Percentiles rank a stretch among this genome's conserved stretches.
Conservation (phyloP, 2,113 vertebrate genomes). For the Beaufortia kweichowensis region DNA sequence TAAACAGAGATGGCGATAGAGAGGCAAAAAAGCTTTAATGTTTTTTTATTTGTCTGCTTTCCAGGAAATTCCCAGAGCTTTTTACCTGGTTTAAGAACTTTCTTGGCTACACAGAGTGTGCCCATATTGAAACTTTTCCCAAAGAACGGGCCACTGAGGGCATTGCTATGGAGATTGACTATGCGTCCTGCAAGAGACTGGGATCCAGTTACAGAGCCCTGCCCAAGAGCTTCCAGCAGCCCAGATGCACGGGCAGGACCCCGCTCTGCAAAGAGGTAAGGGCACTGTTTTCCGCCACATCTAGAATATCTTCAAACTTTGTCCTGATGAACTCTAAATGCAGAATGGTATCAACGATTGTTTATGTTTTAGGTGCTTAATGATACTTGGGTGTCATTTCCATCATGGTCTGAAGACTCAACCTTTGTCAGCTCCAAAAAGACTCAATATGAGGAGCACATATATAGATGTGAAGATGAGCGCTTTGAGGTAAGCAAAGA, state of each 20-base stretch:
- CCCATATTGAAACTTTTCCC: constrained; percentile 90
- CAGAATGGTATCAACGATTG: neutral
- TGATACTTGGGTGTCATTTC: constrained; percentile 98
- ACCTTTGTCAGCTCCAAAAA: constrained; percentile 99
- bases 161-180: constrained; percentile 99
- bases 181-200: constrained; percentile 96
- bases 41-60: neutral
- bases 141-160: constrained; percentile 95
- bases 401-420: constrained; percentile 98
- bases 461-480: constrained; percentile 97
- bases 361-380: constrained; percentile 84
- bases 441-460: constrained; percentile 98
- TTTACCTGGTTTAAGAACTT: constrained; percentile 99
- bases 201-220: constrained; percentile 96
- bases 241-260: constrained; percentile 95
- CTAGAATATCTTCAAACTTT: too few species aligned
- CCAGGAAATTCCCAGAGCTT: constrained; percentile 96
- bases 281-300: neutral
- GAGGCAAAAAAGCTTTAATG: too few species aligned
- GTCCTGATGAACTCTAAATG: neutral
- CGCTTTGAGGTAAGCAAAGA: constrained; percentile 87
- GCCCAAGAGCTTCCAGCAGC: constrained; percentile 97
- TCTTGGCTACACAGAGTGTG: constrained; percentile 93
- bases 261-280: constrained; percentile 95
- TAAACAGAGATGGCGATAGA: too few species aligned